Evolutionary conservation across 2,888 invertebrate genomes (phyloP).

Genomic region (Maniola hyperantus): DNA sequence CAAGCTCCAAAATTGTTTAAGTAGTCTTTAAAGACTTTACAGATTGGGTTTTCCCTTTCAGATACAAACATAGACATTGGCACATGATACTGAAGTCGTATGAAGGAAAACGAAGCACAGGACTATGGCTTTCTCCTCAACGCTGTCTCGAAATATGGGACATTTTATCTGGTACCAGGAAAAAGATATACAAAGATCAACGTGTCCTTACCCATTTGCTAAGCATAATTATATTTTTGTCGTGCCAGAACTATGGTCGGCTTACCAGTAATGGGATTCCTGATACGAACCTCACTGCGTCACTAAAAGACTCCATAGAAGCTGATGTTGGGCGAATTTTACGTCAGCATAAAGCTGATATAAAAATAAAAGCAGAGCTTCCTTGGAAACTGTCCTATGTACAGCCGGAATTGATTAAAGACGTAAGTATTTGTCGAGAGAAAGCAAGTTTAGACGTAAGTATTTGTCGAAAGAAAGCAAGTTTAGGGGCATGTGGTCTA

Average conservation of each 20-base stretch:
- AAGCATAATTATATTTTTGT: constrained; percentile 51
- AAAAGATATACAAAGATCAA: constrained; percentile 52
- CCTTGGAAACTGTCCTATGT: constrained; percentile 53
- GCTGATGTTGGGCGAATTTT: constrained; percentile 48
- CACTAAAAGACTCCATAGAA: constrained; percentile 58
- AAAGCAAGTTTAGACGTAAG: too few relatives aligned
- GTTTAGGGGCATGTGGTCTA: too few relatives aligned
- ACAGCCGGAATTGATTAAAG: constrained; percentile 55
- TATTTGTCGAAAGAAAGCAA: too few relatives aligned
- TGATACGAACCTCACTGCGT: constrained; percentile 40
- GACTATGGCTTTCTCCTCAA: constrained; percentile 60
- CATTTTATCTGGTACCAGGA: constrained; percentile 53
- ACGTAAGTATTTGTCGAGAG: constrained; percentile 45
- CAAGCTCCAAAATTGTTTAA: background rate
- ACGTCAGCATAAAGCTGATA: constrained; percentile 48
- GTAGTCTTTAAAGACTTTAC: background rate
- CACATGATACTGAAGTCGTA: constrained; percentile 66
- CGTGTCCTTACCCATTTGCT: constrained; percentile 57
- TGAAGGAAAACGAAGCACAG: constrained; percentile 51
- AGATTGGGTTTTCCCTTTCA: constrained; percentile 37
- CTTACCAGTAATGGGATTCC: constrained; percentile 14
- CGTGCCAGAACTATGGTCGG: constrained; percentile 48
- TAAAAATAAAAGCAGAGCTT: constrained; percentile 38
- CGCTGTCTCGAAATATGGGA: constrained; percentile 69
- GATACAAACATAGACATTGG: constrained; percentile 69